Conservation (phyloP, 2,888 invertebrate genomes). For the Tryphoninae sp. region DNA sequence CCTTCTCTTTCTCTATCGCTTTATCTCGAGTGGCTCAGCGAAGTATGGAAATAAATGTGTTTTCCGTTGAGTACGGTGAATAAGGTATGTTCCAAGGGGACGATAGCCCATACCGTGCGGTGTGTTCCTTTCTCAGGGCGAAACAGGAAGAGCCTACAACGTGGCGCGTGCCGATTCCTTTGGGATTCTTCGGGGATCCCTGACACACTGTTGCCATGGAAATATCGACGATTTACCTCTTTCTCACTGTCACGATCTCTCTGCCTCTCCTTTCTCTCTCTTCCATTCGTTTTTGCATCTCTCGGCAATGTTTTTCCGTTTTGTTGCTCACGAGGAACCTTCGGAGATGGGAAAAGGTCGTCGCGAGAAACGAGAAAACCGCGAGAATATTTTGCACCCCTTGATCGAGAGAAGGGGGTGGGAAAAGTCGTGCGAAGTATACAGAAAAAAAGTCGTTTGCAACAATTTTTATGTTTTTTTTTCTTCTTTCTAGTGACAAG, state of each 20-base stretch:
- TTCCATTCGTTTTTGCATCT: background rate
- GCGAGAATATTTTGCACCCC: background rate
- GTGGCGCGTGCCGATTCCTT: slow-evolving; percentile 45
- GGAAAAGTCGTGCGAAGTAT: background rate
- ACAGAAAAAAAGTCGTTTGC: slow-evolving; percentile 41
- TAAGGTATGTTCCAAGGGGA: slow-evolving; percentile 39
- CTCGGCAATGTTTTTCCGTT: background rate
- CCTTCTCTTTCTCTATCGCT: slow-evolving; percentile 5
- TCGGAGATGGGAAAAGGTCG: background rate
- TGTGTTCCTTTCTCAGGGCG: background rate
- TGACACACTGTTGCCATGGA: slow-evolving; percentile 52
- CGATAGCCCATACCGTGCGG: slow-evolving; percentile 4
- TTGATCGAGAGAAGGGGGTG: slow-evolving; percentile 1
- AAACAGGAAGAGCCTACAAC: background rate
- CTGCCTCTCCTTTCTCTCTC: background rate
- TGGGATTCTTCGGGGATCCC: slow-evolving; percentile 39
- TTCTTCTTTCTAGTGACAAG: background rate
- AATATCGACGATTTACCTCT: slow-evolving; percentile 36
- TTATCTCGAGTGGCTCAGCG: slow-evolving; percentile 51
- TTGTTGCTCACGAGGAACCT: background rate
- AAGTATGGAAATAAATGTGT: slow-evolving; percentile 62
- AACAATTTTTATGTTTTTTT: slow-evolving; percentile 5
- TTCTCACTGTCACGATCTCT: background rate
- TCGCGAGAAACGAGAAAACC: background rate
- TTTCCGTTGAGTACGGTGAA: slow-evolving; percentile 49